Evolutionary conservation across 2,888 invertebrate genomes (phyloP).

Genomic region (Parasteatoda lunata): DNA sequence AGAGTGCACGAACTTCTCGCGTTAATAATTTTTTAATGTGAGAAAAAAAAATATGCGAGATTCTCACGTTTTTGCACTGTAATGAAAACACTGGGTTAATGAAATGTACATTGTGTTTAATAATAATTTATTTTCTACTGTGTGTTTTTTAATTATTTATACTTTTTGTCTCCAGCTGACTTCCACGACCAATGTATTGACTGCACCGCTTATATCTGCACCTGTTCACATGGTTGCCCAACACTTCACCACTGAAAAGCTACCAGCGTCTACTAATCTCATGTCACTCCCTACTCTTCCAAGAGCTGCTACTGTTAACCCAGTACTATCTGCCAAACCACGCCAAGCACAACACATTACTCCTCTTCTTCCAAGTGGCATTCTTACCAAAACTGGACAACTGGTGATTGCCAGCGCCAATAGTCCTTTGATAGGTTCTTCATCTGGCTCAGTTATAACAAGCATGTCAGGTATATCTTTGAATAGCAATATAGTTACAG

Average conservation of each 20-base stretch:
- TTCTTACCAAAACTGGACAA: slow-evolving; percentile 53
- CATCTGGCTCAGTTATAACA: slow-evolving; percentile 46
- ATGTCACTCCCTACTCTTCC: slow-evolving; percentile 34
- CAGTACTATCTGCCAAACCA: slow-evolving; percentile 42
- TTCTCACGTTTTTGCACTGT: no score
- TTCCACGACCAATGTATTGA: slow-evolving; percentile 57
- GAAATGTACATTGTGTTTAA: no score
- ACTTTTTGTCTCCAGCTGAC: slow-evolving; percentile 38
- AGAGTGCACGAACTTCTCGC: no score
- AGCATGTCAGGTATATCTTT: slow-evolving; percentile 59
- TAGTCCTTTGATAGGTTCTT: slow-evolving; percentile 31
- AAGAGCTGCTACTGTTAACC: slow-evolving; percentile 31
- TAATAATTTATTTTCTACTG: no score
- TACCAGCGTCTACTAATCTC: slow-evolving; percentile 43
- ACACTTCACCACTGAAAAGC: slow-evolving; percentile 62
- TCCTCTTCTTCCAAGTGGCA: slow-evolving; percentile 45
- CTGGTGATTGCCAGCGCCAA: slow-evolving; percentile 57
- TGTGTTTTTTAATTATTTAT: no score
- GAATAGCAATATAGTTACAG: slow-evolving; percentile 55
- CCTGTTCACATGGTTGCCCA: slow-evolving; percentile 63
- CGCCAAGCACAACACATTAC: slow-evolving; percentile 46
- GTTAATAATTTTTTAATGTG: no score
- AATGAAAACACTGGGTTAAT: no score
- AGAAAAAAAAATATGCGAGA: no score
- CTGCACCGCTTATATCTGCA: slow-evolving; percentile 48